Conservation (phyloP, 2,888 invertebrate genomes). For the Belgica antarctica region DNA sequence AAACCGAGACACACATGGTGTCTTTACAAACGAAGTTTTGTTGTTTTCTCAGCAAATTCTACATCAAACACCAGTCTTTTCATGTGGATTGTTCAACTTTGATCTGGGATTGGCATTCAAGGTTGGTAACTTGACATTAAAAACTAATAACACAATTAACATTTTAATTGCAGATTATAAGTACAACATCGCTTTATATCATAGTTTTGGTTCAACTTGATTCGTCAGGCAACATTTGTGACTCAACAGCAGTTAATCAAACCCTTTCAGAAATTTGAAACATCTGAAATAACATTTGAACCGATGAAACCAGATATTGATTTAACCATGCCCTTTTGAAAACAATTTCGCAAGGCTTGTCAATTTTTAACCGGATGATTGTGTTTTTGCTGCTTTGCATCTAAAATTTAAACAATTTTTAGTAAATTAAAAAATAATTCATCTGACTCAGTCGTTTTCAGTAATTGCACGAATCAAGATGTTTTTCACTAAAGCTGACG, state of each 20-base stretch:
- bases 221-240: background rate
- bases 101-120: background rate
- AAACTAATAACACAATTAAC: too few species aligned
- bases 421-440: background rate
- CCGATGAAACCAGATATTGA: too few species aligned
- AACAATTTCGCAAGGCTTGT: too few species aligned
- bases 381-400: too few species aligned
- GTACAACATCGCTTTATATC: background rate
- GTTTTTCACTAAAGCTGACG: background rate
- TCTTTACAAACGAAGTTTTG: too few species aligned
- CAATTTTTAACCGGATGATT: too few species aligned
- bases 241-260: too few species aligned
- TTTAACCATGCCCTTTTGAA: too few species aligned
- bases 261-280: too few species aligned
- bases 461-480: background rate
- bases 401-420: too few species aligned
- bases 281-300: background rate
- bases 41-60: background rate
- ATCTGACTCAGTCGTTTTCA: background rate
- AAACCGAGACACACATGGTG: background rate
- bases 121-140: too few species aligned
- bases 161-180: background rate
- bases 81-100: background rate
- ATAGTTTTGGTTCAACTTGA: slow-evolving; percentile 1
- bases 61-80: background rate